phyloP scores from a whole-genome alignment of 35 echinoderm and acorn worm genomes.

The Anneissia japonica region DNA sequence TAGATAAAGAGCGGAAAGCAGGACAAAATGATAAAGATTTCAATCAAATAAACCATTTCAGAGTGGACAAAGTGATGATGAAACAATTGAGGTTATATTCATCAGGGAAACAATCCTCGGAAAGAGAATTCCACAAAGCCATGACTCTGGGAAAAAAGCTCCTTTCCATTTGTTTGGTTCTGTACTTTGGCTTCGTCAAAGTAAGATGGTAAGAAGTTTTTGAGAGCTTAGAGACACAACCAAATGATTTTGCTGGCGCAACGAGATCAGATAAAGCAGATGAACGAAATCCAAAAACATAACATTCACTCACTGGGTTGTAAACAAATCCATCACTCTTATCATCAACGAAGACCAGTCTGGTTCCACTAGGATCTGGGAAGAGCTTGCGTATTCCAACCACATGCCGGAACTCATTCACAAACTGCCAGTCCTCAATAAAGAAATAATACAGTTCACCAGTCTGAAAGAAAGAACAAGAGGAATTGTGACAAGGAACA shows the following conservation, averaged over 20 bases:
- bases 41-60: no score
- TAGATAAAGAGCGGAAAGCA: no score
- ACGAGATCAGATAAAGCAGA: not conserved
- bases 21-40: no score
- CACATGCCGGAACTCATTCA: conserved; percentile 95
- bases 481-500: no score
- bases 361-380: conserved; percentile 70
- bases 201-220: no score
- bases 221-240: not conserved
- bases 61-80: no score
- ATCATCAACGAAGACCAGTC: conserved; percentile 98
- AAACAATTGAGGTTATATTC: no score
- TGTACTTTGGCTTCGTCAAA: no score
- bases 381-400: conserved; percentile 83
- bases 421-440: conserved; percentile 93
- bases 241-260: not conserved
- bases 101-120: not conserved
- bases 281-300: not conserved
- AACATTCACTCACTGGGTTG: conserved; percentile 69
- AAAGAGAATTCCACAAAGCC: not conserved
- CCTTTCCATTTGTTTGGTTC: not conserved
- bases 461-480: conserved; percentile 51
- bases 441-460: conserved; percentile 86
- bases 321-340: conserved; percentile 99
- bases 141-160: not conserved